Evolutionary conservation across 2,797 vertebrate species (phyloP), one percentile per base, ranked within the genome.

Genomic region (Rhinophrynus dorsalis): DNA sequence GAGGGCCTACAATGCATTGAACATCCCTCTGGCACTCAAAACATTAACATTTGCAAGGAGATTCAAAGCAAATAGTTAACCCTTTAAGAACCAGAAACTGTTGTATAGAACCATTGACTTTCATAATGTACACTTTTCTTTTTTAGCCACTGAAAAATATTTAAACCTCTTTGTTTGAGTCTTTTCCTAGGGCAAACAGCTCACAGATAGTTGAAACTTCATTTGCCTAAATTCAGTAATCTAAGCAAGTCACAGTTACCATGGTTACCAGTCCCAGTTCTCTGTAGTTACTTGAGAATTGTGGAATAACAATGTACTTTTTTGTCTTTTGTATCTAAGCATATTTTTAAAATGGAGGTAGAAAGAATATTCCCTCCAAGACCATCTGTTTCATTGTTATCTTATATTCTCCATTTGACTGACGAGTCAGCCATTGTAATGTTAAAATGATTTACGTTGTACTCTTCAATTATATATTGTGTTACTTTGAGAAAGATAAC

Each of bases 211-310:
- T 50, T 55, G 59, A 73, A 73, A 73, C 55, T 66, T 67, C 45
- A 73, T 67, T 73, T 66, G 62, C 70, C 62, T 73, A 73, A 73
- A 73, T 65, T 73, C 62, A 60, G 62, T 67, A 66, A 73, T 73
- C 70, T 67, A 66, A 73, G 62, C 70, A 73, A 66, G 62, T 60
- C 55, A 30, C 62, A 21, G 70, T 73, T 73, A 54, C 70, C 55
- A 73, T 73, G 70, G 70, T 59, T 27, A 73, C 70, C 32, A 54
- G 66, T 73, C 70, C 55, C 70, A 60, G 45, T 73, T 73, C 62
- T 73, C 70, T 8, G 11, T 54, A 66, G 55, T 60, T 66, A 73
- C 55, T 58, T 73, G 45, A 55, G 45, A 73, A 66, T 73, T 44
- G 70, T 60, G 62, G 62, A 45, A 73, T 67, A 58, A 66, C 70